Percentiles rank a stretch among this genome's conserved stretches.
phyloP scores from a whole-genome alignment of 1,140 invertebrate species.

The Macrotrachela quadricornifera region DNA sequence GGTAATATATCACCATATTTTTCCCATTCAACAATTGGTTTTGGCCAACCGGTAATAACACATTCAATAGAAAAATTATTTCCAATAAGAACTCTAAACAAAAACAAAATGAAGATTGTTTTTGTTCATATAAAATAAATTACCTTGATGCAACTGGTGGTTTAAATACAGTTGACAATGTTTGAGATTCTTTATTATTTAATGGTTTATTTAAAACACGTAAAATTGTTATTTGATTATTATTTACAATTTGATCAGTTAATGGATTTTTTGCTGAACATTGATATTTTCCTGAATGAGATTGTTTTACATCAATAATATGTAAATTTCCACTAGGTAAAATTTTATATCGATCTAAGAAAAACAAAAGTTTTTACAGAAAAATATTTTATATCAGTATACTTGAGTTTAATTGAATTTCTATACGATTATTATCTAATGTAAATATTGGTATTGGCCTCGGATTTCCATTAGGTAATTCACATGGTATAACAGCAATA shows the following conservation, averaged over 20 bases:
- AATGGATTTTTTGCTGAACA: slow-evolving; percentile 16
- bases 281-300: slow-evolving; percentile 14
- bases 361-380: too few relatives aligned
- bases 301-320: slow-evolving; percentile 11
- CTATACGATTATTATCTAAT: background rate
- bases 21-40: slow-evolving; percentile 5
- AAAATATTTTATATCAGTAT: too few relatives aligned
- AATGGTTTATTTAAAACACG: slow-evolving; percentile 14
- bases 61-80: slow-evolving; percentile 6
- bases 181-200: too few relatives aligned
- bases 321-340: slow-evolving; percentile 16
- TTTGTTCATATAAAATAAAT: background rate
- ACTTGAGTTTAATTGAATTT: background rate
- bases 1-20: slow-evolving; percentile 5
- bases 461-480: slow-evolving; percentile 44
- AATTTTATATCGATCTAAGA: slow-evolving; percentile 25
- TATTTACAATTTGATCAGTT: slow-evolving; percentile 10
- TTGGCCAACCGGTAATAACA: background rate
- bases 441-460: slow-evolving; percentile 29
- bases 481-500: slow-evolving; percentile 46
- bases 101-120: background rate
- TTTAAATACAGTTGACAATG: background rate
- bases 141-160: background rate
- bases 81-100: background rate
- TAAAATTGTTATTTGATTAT: slow-evolving; percentile 10